These are phyloP conservation scores for Pachycephala philippinensis DNA, from an alignment of 2,113 vertebrate genomes.

Conservation along the genomic window DNA sequence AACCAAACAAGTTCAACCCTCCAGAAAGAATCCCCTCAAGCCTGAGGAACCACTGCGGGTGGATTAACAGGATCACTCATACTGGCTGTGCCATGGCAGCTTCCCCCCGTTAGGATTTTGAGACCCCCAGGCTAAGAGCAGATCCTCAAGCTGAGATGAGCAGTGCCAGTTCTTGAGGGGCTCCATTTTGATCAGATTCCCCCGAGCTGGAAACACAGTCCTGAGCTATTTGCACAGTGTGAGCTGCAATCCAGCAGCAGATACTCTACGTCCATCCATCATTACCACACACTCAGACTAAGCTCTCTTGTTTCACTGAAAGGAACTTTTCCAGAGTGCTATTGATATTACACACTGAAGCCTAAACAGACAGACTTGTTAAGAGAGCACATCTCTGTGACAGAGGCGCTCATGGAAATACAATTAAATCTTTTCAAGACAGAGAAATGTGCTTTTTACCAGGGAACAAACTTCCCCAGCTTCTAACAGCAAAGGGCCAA, in stretches of 20 bases:
- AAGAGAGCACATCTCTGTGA: background rate
- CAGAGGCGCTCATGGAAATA: background rate
- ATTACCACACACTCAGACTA: background rate
- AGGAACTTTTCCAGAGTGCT: background rate
- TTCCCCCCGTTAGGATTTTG: background rate
- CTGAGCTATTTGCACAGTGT: background rate
- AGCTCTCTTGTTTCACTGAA: background rate
- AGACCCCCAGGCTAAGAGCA: background rate
- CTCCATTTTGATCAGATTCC: background rate
- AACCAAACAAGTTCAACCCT: background rate
- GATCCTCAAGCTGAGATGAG: background rate
- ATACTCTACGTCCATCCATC: fast-evolving
- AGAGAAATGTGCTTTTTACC: background rate
- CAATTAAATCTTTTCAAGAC: background rate
- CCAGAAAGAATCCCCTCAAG: background rate
- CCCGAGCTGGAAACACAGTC: fast-evolving
- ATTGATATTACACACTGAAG: background rate
- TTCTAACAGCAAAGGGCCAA: background rate
- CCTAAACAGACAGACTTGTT: background rate
- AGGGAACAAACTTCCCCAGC: background rate
- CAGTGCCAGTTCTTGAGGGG: background rate
- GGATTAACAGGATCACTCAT: fast-evolving
- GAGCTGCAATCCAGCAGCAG: background rate
- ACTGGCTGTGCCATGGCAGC: fast-evolving
- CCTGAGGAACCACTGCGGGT: fast-evolving